These are phyloP conservation scores for Prostheceraeus crozeri DNA, from an alignment of 2,888 invertebrate species.

Conservation along the genomic window DNA sequence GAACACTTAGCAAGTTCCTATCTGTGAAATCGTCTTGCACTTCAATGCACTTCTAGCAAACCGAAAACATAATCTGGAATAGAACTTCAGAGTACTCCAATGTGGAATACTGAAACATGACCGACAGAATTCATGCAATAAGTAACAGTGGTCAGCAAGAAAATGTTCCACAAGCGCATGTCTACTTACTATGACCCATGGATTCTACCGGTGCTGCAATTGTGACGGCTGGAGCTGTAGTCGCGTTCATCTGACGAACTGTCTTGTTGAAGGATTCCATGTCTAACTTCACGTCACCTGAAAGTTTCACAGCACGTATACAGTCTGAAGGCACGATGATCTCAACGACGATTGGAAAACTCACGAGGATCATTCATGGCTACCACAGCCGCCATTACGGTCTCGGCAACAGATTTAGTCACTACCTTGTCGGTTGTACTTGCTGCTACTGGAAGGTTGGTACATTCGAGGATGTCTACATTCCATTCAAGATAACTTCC, in stretches of 20 bases:
- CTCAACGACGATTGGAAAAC: not conserved
- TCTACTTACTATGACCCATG: too few species aligned
- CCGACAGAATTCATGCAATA: too few species aligned
- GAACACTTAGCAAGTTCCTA: too few species aligned
- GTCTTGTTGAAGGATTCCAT: slow-evolving; percentile 47
- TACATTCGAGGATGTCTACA: slow-evolving; percentile 13
- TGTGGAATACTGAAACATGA: too few species aligned
- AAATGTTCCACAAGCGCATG: too few species aligned
- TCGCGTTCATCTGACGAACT: slow-evolving; percentile 35
- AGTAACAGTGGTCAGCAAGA: too few species aligned
- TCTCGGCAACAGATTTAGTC: not conserved
- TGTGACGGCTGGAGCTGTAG: slow-evolving; percentile 23
- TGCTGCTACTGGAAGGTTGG: slow-evolving; percentile 2
- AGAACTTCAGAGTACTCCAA: too few species aligned
- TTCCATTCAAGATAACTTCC: slow-evolving; percentile 49
- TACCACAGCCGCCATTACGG: slow-evolving; percentile 11
- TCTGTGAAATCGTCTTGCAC: too few species aligned
- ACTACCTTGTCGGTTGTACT: not conserved
- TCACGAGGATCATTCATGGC: slow-evolving; percentile 30
- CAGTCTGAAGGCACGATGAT: slow-evolving; percentile 28
- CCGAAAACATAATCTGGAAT: too few species aligned
- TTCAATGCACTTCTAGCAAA: too few species aligned
- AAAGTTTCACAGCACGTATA: slow-evolving; percentile 35
- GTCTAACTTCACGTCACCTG: slow-evolving; percentile 46
- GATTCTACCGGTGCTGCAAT: too few species aligned